Percentiles rank a stretch among this genome's conserved stretches.
phyloP scores from a whole-genome alignment of 1,140 invertebrate species.

The Drosophila navojoa region DNA sequence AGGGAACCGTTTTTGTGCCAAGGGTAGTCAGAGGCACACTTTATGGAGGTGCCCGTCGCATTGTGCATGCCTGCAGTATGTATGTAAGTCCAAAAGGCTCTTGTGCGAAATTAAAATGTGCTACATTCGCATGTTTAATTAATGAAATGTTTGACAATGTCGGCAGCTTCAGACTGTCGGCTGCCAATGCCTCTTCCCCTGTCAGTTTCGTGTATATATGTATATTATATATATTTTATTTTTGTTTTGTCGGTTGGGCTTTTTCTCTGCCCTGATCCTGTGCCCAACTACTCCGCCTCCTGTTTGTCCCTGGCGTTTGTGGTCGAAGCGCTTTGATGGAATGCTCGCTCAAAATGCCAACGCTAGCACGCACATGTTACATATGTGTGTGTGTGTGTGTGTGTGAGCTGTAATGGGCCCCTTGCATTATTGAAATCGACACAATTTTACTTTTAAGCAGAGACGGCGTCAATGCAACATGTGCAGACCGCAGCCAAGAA shows the following conservation, averaged over 20 bases:
- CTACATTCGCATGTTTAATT: slow-evolving; percentile 80
- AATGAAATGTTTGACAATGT: slow-evolving; percentile 81
- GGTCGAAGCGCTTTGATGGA: slow-evolving; percentile 75
- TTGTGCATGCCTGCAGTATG: background rate
- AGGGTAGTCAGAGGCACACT: slow-evolving; percentile 68
- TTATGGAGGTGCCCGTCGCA: slow-evolving; percentile 47
- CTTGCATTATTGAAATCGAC: slow-evolving; percentile 81
- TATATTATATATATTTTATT: background rate
- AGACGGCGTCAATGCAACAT: slow-evolving; percentile 44
- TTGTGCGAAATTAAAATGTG: slow-evolving; percentile 79
- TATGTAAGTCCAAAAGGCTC: slow-evolving; percentile 37
- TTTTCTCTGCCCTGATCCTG: background rate
- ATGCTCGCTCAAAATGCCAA: slow-evolving; percentile 73
- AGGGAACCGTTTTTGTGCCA: slow-evolving; percentile 15
- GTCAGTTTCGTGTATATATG: background rate
- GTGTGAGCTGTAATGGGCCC: slow-evolving; percentile 67
- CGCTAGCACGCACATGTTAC: slow-evolving; percentile 61
- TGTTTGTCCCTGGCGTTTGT: slow-evolving; percentile 48
- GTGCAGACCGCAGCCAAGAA: slow-evolving; percentile 48
- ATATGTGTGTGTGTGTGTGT: background rate
- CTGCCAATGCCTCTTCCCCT: background rate
- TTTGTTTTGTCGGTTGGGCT: background rate
- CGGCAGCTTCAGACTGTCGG: slow-evolving; percentile 30
- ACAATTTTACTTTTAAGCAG: slow-evolving; percentile 82
- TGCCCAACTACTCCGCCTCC: slow-evolving; percentile 9